A percentile compares a stretch with the other conserved stretches of the same genome.
These are phyloP conservation scores for Bicyclus anynana DNA, from an alignment of 1,140 invertebrate species.

Conservation along the genomic window DNA sequence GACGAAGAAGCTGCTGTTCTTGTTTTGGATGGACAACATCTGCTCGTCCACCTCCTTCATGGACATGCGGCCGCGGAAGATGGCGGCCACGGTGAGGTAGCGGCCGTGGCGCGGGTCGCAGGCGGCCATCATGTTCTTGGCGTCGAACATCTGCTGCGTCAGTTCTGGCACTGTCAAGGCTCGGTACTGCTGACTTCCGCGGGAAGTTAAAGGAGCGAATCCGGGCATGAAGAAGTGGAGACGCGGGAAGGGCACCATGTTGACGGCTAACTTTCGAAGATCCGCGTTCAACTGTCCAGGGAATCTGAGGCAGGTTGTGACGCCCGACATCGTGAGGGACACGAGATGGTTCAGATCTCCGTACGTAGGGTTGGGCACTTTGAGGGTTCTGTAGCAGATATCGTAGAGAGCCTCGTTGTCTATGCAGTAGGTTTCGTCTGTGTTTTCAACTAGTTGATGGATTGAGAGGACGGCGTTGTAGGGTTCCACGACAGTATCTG, in stretches of 20 bases:
- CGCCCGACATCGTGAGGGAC: conserved; percentile 87
- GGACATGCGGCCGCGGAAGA: conserved; percentile 90
- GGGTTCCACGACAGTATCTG: conserved; percentile 90
- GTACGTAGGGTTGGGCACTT: conserved; percentile 87
- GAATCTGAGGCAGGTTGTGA: conserved; percentile 81
- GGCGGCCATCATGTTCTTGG: conserved; percentile 96
- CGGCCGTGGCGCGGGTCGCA: conserved; percentile 88
- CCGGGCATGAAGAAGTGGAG: conserved; percentile 98
- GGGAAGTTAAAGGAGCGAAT: conserved; percentile 90
- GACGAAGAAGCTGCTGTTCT: conserved; percentile 84
- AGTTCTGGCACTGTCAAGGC: conserved; percentile 86
- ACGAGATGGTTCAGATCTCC: conserved; percentile 88
- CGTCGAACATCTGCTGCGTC: conserved; percentile 91
- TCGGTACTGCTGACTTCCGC: conserved; percentile 84
- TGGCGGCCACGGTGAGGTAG: conserved; percentile 91
- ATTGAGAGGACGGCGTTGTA: conserved; percentile 89
- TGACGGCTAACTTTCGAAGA: conserved; percentile 95
- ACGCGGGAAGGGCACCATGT: conserved; percentile 97
- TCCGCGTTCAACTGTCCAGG: conserved; percentile 94
- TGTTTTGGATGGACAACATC: conserved; percentile 84
- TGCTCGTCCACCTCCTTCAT: conserved; percentile 95
- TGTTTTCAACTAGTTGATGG: conserved; percentile 89
- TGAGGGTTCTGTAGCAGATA: conserved; percentile 89
- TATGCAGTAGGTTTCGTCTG: conserved; percentile 89
- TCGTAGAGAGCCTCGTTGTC: conserved; percentile 91